Conservation (phyloP, 2,113 vertebrate species). For the Cyanoliseus patagonus region DNA sequence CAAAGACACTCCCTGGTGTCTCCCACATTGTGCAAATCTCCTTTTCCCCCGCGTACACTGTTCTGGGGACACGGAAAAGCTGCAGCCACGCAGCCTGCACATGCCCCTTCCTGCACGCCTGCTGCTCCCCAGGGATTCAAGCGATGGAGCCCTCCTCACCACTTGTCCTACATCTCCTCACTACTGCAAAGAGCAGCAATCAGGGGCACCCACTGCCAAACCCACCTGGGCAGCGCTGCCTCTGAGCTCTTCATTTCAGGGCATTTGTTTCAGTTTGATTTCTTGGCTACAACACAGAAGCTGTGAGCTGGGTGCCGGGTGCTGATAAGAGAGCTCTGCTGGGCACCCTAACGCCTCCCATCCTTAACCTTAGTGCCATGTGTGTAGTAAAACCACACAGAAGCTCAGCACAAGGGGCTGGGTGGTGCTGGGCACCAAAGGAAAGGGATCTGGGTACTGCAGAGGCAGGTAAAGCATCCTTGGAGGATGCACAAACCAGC, state of each 20-base stretch:
- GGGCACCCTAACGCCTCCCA: not conserved
- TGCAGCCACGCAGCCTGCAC: not conserved
- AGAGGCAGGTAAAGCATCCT: not conserved
- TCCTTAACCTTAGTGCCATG: not conserved
- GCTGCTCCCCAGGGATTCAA: not conserved
- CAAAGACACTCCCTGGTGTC: fast-evolving
- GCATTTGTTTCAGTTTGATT: not conserved
- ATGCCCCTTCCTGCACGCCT: not conserved
- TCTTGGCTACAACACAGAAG: not conserved
- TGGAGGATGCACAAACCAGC: not conserved
- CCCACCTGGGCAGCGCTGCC: not conserved
- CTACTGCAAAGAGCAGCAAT: not conserved
- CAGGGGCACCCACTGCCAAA: not conserved
- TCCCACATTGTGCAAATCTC: no score
- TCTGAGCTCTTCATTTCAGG: not conserved
- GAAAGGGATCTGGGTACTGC: fast-evolving
- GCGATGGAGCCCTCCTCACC: not conserved
- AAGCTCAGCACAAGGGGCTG: not conserved
- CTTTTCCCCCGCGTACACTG: fast-evolving
- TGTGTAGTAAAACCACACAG: not conserved
- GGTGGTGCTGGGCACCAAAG: fast-evolving
- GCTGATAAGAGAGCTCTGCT: not conserved
- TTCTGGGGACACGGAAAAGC: not conserved
- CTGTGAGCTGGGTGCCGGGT: not conserved
- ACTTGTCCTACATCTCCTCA: no score